Evolutionary conservation across 2,113 vertebrate species (phyloP).

Genomic region (Sterna hirundo): DNA sequence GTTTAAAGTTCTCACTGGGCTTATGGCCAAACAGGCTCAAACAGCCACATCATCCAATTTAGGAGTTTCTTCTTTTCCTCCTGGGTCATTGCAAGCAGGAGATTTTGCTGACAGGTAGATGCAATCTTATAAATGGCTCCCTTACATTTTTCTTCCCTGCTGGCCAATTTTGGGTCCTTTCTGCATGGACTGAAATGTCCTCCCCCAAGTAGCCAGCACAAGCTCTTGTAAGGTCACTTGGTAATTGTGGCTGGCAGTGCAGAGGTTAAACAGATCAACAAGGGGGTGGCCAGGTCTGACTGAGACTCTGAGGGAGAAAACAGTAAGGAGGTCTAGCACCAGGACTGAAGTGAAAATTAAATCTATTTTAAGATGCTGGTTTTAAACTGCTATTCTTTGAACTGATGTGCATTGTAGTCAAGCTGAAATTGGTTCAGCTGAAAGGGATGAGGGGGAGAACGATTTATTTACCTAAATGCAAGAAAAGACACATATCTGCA

Average conservation of each 20-base stretch:
- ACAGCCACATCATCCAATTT: not conserved
- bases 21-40: not conserved
- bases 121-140: not conserved
- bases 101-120: not conserved
- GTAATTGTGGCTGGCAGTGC: not conserved
- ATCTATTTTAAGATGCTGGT: slow-evolving; percentile 34
- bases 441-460: not conserved
- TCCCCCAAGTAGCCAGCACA: not conserved
- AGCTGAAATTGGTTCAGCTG: not conserved
- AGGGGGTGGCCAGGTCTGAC: not conserved
- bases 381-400: slow-evolving; percentile 32
- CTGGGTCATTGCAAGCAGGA: not conserved
- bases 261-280: not conserved
- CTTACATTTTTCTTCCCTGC: not conserved
- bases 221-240: not conserved
- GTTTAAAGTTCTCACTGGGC: not conserved
- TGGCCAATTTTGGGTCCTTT: not conserved
- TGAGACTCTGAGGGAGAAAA: not conserved
- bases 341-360: slow-evolving; percentile 31
- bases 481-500: not conserved
- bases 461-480: not conserved
- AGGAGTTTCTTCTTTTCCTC: not conserved
- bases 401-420: not conserved
- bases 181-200: not conserved
- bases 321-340: not conserved